Base-by-base conservation (phyloP, 2,888 invertebrate genomes). In the Drosophila dives region DNA sequence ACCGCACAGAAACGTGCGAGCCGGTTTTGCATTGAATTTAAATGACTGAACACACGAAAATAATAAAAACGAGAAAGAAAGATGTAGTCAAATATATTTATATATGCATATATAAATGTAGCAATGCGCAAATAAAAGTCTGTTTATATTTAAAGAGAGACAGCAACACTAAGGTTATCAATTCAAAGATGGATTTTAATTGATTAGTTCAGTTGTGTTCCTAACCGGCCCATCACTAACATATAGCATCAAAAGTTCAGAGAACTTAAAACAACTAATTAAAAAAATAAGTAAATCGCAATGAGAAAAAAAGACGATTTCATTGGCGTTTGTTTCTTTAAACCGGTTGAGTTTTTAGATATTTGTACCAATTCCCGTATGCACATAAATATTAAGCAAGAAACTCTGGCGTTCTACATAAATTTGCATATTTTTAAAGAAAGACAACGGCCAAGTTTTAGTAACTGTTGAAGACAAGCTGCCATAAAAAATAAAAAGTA, bases 1-100 rank as follows among this genome's bases (percentile, higher is more conserved):
- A 64, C 80, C 73, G 63, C 66, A 74, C 61, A 26, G 68, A 72
- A 75, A 80, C 85, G 83, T 84, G 83, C 77, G 64, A 77, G 64
- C 38, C 23, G 50, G 56, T 49, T 63, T 77, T 77, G 86, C 69
- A 77, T 80, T 67, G 77, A 80, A 83, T 88, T 67, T 72, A 54
- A 86, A 80, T 74, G 67, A 71, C 53, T 20, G 20, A 40, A n/a
- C 7, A 36, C 34, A 42, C 29, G 29, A 49, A 53, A 33, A 8
- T 48, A 17, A 36, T 2, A 40, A 3, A 51, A 29, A 49, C 50
- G 12, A 34, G 10, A n/a, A 12, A 59, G 15, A 59, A 33, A 38
- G 34, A 45, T 29, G 26, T 29, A 34, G 4, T 32, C 33, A 45
- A 45, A 45, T 15, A 45, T 45, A 3, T 45, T 45, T 45, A 45